Evolutionary conservation across 2,888 invertebrate genomes (phyloP).

Genomic region (Pandemis heparana): DNA sequence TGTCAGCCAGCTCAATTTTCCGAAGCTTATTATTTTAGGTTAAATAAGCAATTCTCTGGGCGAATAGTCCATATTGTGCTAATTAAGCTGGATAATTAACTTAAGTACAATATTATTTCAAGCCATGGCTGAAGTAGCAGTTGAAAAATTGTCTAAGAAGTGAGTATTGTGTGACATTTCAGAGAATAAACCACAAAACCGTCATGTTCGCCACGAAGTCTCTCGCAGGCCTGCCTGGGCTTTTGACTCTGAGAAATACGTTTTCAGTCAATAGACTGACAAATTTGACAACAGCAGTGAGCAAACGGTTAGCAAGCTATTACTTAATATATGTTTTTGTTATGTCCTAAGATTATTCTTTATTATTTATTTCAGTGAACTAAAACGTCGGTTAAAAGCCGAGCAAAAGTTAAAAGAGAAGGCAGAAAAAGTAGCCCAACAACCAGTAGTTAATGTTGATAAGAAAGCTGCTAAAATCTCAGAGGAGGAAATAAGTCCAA

Average conservation of each 20-base stretch:
- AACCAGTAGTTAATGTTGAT: slow-evolving; percentile 67
- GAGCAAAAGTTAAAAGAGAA: slow-evolving; percentile 98
- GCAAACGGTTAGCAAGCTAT: slow-evolving; percentile 74
- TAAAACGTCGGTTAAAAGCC: slow-evolving; percentile 95
- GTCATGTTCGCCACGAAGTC: slow-evolving; percentile 66
- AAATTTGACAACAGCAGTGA: slow-evolving; percentile 63
- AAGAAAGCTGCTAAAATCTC: slow-evolving; percentile 65
- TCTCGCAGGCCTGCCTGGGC: slow-evolving; percentile 53
- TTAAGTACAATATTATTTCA: slow-evolving; percentile 9
- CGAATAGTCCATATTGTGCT: slow-evolving; percentile 25
- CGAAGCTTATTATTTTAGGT: slow-evolving; percentile 33
- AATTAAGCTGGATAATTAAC: slow-evolving; percentile 24
- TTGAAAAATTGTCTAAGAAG: slow-evolving; percentile 89
- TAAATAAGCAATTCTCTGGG: slow-evolving; percentile 20
- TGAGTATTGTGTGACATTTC: slow-evolving; percentile 78
- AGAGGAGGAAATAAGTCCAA: slow-evolving; percentile 94
- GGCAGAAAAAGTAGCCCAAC: slow-evolving; percentile 89
- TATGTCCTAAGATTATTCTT: slow-evolving; percentile 54
- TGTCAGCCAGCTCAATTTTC: slow-evolving; percentile 13
- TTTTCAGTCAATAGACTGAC: slow-evolving; percentile 58
- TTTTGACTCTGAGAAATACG: slow-evolving; percentile 55
- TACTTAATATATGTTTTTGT: slow-evolving; percentile 40
- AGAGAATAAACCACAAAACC: slow-evolving; percentile 33
- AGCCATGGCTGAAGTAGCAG: slow-evolving; percentile 84
- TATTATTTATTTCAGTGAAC: slow-evolving; percentile 89